Evolutionary conservation across 2,888 invertebrate species (phyloP).

Genomic region (Baronia brevicornis): DNA sequence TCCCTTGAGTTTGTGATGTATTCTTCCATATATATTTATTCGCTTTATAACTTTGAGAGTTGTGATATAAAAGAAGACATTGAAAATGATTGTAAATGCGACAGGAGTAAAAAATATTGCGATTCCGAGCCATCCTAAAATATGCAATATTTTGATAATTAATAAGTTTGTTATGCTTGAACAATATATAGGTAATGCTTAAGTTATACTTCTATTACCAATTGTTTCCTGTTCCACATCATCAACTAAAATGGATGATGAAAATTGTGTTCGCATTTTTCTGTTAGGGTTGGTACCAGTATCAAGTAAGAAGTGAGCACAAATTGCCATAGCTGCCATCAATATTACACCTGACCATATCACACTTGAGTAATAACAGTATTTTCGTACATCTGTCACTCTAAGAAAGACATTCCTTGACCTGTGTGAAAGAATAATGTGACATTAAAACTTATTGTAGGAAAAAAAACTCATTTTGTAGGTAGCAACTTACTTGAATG

Average conservation of each 20-base stretch:
- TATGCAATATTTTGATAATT: slow-evolving; percentile 5
- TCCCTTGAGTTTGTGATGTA: slow-evolving; percentile 90
- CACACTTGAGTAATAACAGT: slow-evolving; percentile 89
- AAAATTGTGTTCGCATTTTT: slow-evolving; percentile 52
- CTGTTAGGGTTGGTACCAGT: slow-evolving; percentile 73
- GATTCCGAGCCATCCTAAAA: slow-evolving; percentile 85
- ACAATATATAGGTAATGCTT: neutral
- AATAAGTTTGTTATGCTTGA: neutral
- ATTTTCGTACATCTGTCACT: slow-evolving; percentile 89
- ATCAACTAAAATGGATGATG: slow-evolving; percentile 63
- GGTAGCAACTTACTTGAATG: slow-evolving; percentile 79
- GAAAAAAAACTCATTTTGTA: slow-evolving; percentile 5
- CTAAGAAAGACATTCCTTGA: slow-evolving; percentile 89
- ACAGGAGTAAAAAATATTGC: slow-evolving; percentile 89
- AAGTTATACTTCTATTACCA: slow-evolving; percentile 52
- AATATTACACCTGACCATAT: slow-evolving; percentile 84
- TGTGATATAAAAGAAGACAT: slow-evolving; percentile 87
- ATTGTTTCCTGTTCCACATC: slow-evolving; percentile 83
- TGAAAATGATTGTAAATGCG: slow-evolving; percentile 85
- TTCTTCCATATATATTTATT: slow-evolving; percentile 88
- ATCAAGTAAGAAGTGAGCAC: slow-evolving; percentile 87
- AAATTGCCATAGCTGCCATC: slow-evolving; percentile 84
- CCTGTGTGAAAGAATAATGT: too few species aligned
- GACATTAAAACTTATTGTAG: neutral
- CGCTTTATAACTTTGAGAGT: slow-evolving; percentile 86